Percentiles rank a stretch among this genome's conserved stretches.
Conservation (phyloP, 1,140 invertebrate genomes). For the Meloidogyne floridensis region DNA sequence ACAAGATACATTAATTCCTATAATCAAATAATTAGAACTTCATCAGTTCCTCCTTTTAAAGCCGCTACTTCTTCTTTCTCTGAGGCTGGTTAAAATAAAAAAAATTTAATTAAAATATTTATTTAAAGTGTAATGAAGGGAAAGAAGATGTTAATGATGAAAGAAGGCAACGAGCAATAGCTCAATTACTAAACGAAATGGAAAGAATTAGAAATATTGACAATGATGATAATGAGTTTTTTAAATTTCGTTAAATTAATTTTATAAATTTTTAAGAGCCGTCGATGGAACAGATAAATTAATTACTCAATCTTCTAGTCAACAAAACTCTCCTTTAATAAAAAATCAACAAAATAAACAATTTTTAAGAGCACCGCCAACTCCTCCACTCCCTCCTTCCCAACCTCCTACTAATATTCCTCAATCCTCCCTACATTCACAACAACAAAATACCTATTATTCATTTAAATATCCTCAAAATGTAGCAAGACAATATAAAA, state of each 20-base stretch:
- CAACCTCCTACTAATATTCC: too few species aligned
- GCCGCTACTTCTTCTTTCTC: background rate
- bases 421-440: too few species aligned
- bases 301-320: too few species aligned
- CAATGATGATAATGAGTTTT: background rate
- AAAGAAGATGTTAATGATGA: background rate
- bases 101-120: background rate
- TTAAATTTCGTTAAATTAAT: too few species aligned
- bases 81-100: too few species aligned
- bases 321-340: too few species aligned
- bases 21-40: background rate
- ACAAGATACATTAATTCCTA: background rate
- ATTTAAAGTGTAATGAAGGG: background rate
- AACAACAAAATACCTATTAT: background rate
- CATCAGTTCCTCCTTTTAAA: constrained; percentile 21
- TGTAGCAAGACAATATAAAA: background rate
- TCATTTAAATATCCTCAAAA: background rate
- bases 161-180: constrained; percentile 8
- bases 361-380: too few species aligned
- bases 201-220: constrained; percentile 10
- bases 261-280: too few species aligned
- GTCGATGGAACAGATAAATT: too few species aligned
- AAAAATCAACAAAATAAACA: too few species aligned
- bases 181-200: constrained; percentile 15
- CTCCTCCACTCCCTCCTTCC: too few species aligned